Evolutionary conservation across 1,140 invertebrate genomes (phyloP), one percentile per base, ranked within the genome.

Genomic region (Zaprionus tsacasi): DNA sequence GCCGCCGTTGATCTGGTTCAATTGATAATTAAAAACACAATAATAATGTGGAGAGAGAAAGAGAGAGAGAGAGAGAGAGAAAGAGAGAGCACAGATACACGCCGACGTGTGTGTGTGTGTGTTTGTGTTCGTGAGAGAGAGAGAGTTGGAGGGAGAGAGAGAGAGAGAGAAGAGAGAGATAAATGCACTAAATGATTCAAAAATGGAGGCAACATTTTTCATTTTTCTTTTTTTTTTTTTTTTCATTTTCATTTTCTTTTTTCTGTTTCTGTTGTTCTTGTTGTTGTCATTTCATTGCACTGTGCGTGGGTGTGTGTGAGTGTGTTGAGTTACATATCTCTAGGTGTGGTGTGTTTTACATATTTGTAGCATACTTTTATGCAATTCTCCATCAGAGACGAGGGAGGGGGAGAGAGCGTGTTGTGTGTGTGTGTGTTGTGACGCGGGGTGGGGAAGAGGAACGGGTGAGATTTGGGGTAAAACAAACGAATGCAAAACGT

Each of bases 1-100:
- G 45, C 73, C 67, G 83, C 83, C 83, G 77, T 87, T 87, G 74
- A 88, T 80, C 83, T 88, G 81, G 67, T 78, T 73, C 70, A 87
- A 82, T 79, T 81, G 74, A 75, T 71, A 86, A 86, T 82, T 89
- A 88, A 81, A 88, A 81, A 88, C 83, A 88, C 83, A 89, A 83
- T 89, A 89, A 88, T 89, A 78, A 80, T 70, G 72, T 73, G 79
- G 76, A 45, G n/a, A 45, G 79, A 78, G 73, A 82, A 78, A 79
- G 64, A 82, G 76, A 81, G 1, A 33, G 30, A 33, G 67, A 67
- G 63, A 78, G 73, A 82, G 79, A 79, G 64, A 82, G 76, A 81
- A 21, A 21, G 21, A 21, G 67, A 67, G 63, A 68, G 56, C 65
- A 69, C 69, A 77, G 70, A 82, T 73, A 88, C 80, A 85, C 85